Percentiles rank a stretch among this genome's conserved stretches.
phyloP scores from a whole-genome alignment of 2,888 invertebrate species.

The Teinopalpus imperialis region DNA sequence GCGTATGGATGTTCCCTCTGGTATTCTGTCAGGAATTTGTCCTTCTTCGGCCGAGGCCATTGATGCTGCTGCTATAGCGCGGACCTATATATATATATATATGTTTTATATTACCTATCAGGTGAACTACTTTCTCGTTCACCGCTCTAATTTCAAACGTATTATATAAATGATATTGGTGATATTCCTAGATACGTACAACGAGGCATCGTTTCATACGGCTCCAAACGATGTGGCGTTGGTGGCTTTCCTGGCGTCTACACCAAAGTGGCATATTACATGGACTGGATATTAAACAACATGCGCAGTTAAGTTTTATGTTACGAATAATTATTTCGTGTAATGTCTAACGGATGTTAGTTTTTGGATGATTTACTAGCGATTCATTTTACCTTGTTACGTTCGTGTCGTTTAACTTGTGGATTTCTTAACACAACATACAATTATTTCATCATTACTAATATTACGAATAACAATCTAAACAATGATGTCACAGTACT shows the following conservation, averaged over 20 bases:
- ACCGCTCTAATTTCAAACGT: too few species aligned
- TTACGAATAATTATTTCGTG: neutral
- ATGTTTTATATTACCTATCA: too few species aligned
- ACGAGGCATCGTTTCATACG: conserved; percentile 82
- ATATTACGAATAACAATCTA: too few species aligned
- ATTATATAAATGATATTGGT: too few species aligned
- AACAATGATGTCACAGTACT: too few species aligned
- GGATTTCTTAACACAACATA: neutral
- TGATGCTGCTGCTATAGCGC: too few species aligned
- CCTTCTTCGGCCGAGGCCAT: too few species aligned
- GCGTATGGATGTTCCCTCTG: too few species aligned
- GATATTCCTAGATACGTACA: conserved; percentile 69
- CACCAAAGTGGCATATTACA: conserved; percentile 77
- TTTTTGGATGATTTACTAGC: neutral
- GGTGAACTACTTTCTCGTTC: too few species aligned
- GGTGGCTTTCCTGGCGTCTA: conserved; percentile 82
- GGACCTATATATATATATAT: too few species aligned
- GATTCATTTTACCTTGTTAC: neutral
- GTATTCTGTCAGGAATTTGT: too few species aligned
- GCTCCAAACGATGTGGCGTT: conserved; percentile 75
- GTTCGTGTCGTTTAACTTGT: neutral
- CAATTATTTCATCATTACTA: neutral
- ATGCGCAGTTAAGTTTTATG: conserved; percentile 38
- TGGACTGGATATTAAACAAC: conserved; percentile 83
- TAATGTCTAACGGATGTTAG: conserved; percentile 21